phyloP scores from a whole-genome alignment of 2,113 vertebrate species.

The Cyrtonyx montezumae region DNA sequence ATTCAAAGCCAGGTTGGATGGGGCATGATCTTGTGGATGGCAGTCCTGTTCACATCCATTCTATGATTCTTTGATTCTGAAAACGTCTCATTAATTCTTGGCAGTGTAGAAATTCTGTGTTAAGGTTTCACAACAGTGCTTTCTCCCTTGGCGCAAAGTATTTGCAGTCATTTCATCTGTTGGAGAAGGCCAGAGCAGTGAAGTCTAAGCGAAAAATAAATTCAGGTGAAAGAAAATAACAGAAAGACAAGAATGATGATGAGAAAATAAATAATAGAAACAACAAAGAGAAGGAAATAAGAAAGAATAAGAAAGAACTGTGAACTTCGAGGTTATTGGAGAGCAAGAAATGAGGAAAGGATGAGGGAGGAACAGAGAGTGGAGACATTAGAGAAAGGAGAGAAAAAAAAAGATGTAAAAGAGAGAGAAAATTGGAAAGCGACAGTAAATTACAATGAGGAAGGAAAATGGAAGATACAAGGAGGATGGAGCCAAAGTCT shows the following conservation, averaged over 20 bases:
- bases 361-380: background rate
- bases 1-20: no score
- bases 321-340: background rate
- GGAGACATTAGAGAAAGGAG: background rate
- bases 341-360: background rate
- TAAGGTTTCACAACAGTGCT: background rate
- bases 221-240: background rate
- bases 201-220: background rate
- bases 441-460: background rate
- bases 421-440: background rate
- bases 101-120: background rate
- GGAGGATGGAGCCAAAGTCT: background rate
- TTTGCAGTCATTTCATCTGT: background rate
- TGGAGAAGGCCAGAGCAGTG: background rate
- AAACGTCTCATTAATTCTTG: background rate
- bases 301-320: background rate
- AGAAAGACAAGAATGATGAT: background rate
- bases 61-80: background rate
- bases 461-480: background rate
- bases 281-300: background rate
- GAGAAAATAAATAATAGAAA: slow-evolving; percentile 16
- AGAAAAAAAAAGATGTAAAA: background rate
- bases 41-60: no score
- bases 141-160: background rate
- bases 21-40: no score